Percentiles rank a stretch among this genome's conserved stretches.
phyloP scores from a whole-genome alignment of 2,113 vertebrate genomes.

The Gymnobelideus leadbeateri region DNA sequence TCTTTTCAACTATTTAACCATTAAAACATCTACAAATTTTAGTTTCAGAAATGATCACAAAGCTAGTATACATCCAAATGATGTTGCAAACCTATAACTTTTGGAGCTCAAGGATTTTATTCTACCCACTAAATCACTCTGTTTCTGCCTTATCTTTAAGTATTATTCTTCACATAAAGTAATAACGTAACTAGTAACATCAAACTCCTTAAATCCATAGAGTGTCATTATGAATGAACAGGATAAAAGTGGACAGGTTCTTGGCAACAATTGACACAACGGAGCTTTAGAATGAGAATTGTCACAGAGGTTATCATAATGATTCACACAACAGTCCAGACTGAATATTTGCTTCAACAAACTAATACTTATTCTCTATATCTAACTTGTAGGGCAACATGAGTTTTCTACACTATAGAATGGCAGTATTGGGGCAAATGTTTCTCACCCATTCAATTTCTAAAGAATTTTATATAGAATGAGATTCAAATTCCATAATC shows the following conservation, averaged over 20 bases:
- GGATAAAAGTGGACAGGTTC: constrained; percentile 7
- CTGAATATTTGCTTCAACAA: constrained; percentile 38
- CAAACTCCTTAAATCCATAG: neutral
- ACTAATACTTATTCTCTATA: constrained; percentile 40
- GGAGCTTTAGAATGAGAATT: constrained; percentile 28
- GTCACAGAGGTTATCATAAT: constrained; percentile 30
- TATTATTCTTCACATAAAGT: neutral
- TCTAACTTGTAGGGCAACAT: constrained; percentile 48
- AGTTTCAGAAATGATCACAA: neutral
- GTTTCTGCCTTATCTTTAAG: neutral
- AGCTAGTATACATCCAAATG: neutral
- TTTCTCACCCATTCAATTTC: constrained; percentile 46
- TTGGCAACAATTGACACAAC: neutral
- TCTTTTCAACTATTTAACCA: neutral
- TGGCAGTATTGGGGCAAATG: constrained; percentile 46
- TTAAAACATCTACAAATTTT: neutral
- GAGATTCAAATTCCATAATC: constrained; percentile 43
- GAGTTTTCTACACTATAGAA: constrained; percentile 56
- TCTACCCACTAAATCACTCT: neutral
- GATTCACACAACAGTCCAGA: constrained; percentile 2
- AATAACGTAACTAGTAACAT: neutral
- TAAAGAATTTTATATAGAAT: constrained; percentile 46
- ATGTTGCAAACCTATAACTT: neutral
- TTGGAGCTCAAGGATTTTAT: neutral
- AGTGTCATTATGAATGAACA: neutral